Evolutionary conservation across 2,797 vertebrate genomes (phyloP).

Genomic region (Pipistrellus pygmaeus): DNA sequence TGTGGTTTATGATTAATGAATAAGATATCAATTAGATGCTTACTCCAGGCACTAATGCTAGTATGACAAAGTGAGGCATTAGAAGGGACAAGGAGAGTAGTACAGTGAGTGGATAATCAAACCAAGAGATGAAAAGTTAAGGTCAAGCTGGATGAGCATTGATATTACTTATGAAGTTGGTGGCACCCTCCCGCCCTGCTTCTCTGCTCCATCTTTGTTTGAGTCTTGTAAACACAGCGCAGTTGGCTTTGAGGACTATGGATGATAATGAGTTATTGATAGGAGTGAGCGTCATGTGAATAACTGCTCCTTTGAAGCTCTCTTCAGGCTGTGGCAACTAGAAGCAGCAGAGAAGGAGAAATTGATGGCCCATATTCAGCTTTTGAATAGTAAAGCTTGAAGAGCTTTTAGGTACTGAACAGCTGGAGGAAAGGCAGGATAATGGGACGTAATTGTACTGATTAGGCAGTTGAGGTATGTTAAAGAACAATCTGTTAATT

Average conservation of each 20-base stretch:
- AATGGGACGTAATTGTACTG: conserved; percentile 71
- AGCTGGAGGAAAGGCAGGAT: conserved; percentile 72
- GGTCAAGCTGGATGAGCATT: neutral
- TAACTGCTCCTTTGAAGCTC: conserved; percentile 67
- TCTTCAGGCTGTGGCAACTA: conserved; percentile 59
- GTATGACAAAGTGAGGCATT: conserved; percentile 37
- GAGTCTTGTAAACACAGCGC: conserved; percentile 41
- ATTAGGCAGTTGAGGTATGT: conserved; percentile 74
- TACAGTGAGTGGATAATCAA: neutral
- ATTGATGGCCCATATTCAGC: conserved; percentile 72
- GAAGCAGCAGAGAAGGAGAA: conserved; percentile 69
- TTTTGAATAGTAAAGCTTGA: conserved; percentile 75
- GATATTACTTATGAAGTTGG: neutral
- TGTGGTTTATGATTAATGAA: conserved; percentile 62
- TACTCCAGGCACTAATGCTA: conserved; percentile 18
- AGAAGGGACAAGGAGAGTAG: neutral
- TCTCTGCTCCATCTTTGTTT: conserved; percentile 10
- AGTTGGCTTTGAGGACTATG: neutral
- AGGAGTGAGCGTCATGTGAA: conserved; percentile 14
- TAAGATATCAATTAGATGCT: conserved; percentile 63
- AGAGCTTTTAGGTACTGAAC: conserved; percentile 75
- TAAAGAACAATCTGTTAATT: conserved; percentile 73
- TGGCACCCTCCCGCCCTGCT: neutral
- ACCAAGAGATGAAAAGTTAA: conserved; percentile 8
- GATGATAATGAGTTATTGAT: conserved; percentile 52